Evolutionary conservation across 2,888 invertebrate species (phyloP).

Genomic region (Tachystola acroxantha): DNA sequence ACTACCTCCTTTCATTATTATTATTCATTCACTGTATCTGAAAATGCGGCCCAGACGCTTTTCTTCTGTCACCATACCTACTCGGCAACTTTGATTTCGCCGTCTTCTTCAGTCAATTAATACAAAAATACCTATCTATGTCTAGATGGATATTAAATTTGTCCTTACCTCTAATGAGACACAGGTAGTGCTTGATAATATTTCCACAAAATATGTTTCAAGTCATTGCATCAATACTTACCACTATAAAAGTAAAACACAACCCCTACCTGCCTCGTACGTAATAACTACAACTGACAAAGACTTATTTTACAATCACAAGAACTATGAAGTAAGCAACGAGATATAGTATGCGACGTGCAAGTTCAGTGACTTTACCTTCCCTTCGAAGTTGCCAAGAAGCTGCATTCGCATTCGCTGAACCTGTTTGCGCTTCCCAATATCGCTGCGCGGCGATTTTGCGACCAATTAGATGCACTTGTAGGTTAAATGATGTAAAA

Average conservation of each 20-base stretch:
- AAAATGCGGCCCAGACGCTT: too few relatives aligned
- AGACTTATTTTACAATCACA: slow-evolving; percentile 65
- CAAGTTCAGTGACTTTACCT: slow-evolving; percentile 72
- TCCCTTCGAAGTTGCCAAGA: slow-evolving; percentile 68
- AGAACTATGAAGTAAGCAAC: slow-evolving; percentile 66
- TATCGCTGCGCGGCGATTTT: slow-evolving; percentile 42
- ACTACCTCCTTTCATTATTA: too few relatives aligned
- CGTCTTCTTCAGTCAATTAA: too few relatives aligned
- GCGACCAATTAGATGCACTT: slow-evolving; percentile 41
- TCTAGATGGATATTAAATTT: too few relatives aligned
- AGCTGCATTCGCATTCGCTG: slow-evolving; percentile 60
- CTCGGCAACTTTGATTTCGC: too few relatives aligned
- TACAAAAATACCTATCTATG: too few relatives aligned
- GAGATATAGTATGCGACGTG: slow-evolving; percentile 62
- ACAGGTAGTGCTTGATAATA: too few relatives aligned
- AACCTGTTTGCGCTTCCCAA: slow-evolving; percentile 72
- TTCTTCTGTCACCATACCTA: too few relatives aligned
- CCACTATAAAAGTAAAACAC: background rate
- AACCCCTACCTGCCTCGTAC: slow-evolving; percentile 5
- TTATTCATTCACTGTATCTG: too few relatives aligned
- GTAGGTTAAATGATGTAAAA: slow-evolving; percentile 32
- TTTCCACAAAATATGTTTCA: too few relatives aligned
- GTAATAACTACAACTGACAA: slow-evolving; percentile 42
- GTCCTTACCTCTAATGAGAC: too few relatives aligned
- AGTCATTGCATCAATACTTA: background rate